Evolutionary conservation across 2,888 invertebrate species (phyloP).

Genomic region (Cryptocephalus moraei): DNA sequence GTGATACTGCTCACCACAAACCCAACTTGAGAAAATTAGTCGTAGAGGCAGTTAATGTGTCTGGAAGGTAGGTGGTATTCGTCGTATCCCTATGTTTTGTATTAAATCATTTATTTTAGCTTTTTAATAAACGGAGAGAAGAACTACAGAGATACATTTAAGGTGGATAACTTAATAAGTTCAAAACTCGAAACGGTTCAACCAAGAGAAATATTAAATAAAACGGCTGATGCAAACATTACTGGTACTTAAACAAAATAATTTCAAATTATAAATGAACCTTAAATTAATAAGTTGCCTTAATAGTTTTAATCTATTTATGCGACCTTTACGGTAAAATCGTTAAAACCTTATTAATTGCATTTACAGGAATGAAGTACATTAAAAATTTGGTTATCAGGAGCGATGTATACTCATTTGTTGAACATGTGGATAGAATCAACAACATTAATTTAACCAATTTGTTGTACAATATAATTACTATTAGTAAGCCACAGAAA

Average conservation of each 20-base stretch:
- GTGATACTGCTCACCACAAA: constrained; percentile 18
- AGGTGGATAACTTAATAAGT: neutral
- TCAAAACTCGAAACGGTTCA: too few relatives aligned
- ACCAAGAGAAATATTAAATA: too few relatives aligned
- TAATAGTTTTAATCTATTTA: too few relatives aligned
- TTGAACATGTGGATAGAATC: constrained; percentile 14
- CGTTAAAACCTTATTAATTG: neutral
- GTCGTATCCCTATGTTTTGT: too few relatives aligned
- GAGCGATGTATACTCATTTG: constrained; percentile 15
- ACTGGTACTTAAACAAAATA: too few relatives aligned
- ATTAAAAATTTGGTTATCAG: constrained; percentile 8
- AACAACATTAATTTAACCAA: constrained; percentile 6
- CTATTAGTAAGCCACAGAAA: too few relatives aligned
- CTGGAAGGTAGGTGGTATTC: constrained; percentile 21
- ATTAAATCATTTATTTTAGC: too few relatives aligned
- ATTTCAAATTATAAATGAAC: too few relatives aligned
- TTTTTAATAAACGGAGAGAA: constrained; percentile 2
- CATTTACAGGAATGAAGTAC: constrained; percentile 3
- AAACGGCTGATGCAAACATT: too few relatives aligned
- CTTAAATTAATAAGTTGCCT: too few relatives aligned
- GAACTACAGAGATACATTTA: neutral
- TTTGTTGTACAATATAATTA: too few relatives aligned
- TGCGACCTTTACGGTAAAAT: too few relatives aligned
- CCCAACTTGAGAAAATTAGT: constrained; percentile 27
- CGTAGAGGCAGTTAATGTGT: constrained; percentile 23